Evolutionary conservation across 2,113 vertebrate species (phyloP), one percentile per base, ranked within the genome.

Genomic region (Dipodomys spectabilis): DNA sequence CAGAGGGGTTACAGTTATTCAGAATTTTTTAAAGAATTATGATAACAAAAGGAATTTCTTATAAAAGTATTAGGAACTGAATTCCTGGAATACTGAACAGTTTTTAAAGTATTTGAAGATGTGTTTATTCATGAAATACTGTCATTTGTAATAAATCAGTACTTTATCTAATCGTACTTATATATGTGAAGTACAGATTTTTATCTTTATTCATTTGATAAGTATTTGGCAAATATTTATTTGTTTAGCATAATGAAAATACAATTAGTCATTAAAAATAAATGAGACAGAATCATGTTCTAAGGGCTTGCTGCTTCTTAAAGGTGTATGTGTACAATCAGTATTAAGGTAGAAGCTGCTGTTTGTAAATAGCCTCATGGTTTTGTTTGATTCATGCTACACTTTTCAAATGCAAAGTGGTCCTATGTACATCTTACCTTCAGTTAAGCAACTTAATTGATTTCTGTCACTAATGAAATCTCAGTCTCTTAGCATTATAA

Each of bases 251-350:
- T 45, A 68, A 32, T 91, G 67, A 91, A 79, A 91, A 18, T n/a
- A 78, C n/a, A 72, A 84, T 20, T 62, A 84, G 5, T 16, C 82
- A 68, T 91, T 93, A 78, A 86, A 95, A 86, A 30, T 88, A 85
- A 62, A 85, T 30, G 19, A 91, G 15, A 93, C 13, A 68, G 23
- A 92, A 53, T 20, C 5, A 19, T 84, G 67, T 88, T 27, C 57
- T 25, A 45, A 82, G 57, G 77, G 8, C 7, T 84, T 88, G 19
- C 62, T 78, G 8, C 22, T 91, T 75, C 20, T 27, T 49, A 53
- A 80, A 44, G 28, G 19, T 16, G 0, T 25, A 53, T n/a, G 11
- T 22, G 23, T 39, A 18, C 3, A 82, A 39, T 4, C 12, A 94
- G 22, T 28, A n/a, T 83, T 28, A 71, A 77, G 11, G 28, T 71